These are phyloP conservation scores for Tamandua tetradactyla DNA, from an alignment of 2,797 vertebrate species.

Conservation along the genomic window DNA sequence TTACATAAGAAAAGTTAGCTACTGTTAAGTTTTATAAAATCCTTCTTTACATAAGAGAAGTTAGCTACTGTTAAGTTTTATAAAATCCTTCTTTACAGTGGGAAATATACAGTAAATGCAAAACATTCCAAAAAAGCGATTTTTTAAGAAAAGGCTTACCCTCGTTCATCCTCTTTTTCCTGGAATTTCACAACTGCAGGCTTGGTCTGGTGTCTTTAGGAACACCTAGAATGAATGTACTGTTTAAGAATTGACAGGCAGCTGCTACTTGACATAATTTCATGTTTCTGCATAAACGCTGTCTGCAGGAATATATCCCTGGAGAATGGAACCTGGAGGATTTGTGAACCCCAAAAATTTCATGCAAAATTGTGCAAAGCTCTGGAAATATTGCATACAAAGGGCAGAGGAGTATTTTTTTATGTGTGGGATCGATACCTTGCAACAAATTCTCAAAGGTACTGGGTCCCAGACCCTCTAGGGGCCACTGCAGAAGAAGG, in stretches of 20 bases:
- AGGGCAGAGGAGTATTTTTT: neutral
- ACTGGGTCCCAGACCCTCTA: neutral
- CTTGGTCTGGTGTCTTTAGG: neutral
- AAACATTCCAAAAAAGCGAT: neutral
- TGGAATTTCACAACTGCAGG: neutral
- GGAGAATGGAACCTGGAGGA: neutral
- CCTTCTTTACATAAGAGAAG: no score
- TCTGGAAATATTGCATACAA: neutral
- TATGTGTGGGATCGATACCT: neutral
- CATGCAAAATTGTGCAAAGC: neutral
- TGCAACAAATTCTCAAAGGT: neutral
- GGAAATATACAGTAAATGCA: neutral
- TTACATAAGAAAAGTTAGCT: no score
- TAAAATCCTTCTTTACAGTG: no score
- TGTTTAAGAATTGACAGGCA: neutral
- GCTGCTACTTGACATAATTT: neutral
- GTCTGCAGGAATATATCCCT: neutral
- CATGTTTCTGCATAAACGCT: neutral
- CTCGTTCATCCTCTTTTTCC: neutral
- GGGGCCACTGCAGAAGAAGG: neutral
- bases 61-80: no score
- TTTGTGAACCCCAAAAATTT: constrained; percentile 2
- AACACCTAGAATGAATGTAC: neutral
- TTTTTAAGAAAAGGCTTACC: neutral
- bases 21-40: no score